Base-by-base conservation (phyloP, 2,113 vertebrate genomes). In the Phalacrocorax pelagicus region DNA sequence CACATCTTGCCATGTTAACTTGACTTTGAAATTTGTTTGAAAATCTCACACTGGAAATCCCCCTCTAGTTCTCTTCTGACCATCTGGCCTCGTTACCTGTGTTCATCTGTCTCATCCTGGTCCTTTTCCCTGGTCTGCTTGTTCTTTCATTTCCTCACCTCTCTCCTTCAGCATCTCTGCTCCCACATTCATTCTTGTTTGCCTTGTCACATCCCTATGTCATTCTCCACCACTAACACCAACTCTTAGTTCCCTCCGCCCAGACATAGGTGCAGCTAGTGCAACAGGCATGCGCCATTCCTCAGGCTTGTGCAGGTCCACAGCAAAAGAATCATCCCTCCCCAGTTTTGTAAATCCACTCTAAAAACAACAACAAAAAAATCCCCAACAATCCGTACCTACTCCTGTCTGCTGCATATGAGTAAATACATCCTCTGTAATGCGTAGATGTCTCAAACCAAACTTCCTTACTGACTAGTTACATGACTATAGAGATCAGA, bases 201-300 rank as follows among this genome's bases (percentile, higher is more conserved):
- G 30, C 24, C 10, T 69, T 66, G 34, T 3, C 34, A 38, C 0
- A 3, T 51, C 11, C 8, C 11, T 6, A 0, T 42, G 67, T 63
- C 26, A n/a, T 30, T 61, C 27, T 46, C 32, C 22, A 18, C n/a
- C 1, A 1, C 21, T 59, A n/a, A 29, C 26, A 49, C 5, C 6
- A 7, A 27, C 12, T 23, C 9, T 55, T 36, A 23, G 8, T 11
- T 46, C 16, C 10, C 8, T 61, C 11, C 5, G 17, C 6, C 5
- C 5, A 1, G 1, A 3, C 10, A 46, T 21, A 23, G 10, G 6
- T 32, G 12, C 19, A 66, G 34, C 5, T 30, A 61, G 40, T 34
- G 29, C 17, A 61, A 24, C 5, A 30, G 40, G 14, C n/a, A 49
- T 6, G 5, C 30, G 38, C 7, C 59, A 23, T 6, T 66, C 27